Evolutionary conservation across 2,797 vertebrate genomes (phyloP).

Genomic region (Enteromius afrohamiltoni): DNA sequence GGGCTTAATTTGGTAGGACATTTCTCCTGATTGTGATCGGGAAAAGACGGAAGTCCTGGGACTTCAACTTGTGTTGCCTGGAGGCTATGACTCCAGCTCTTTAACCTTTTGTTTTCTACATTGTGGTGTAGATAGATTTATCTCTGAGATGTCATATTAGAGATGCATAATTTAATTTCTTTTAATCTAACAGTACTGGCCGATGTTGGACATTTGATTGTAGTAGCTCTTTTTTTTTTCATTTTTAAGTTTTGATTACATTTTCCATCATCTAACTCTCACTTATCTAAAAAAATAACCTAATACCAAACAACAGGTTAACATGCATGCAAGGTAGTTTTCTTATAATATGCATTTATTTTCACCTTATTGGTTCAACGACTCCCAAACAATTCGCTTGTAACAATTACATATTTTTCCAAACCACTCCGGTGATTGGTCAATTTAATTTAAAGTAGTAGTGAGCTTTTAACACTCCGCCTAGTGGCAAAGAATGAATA

Average conservation of each 20-base stretch:
- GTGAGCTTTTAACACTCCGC: too few species aligned
- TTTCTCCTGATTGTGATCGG: background rate
- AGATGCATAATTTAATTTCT: background rate
- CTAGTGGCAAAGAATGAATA: too few species aligned
- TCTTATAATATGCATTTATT: too few species aligned
- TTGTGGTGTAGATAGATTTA: background rate
- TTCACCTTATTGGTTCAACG: too few species aligned
- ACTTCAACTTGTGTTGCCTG: background rate
- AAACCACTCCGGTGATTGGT: too few species aligned
- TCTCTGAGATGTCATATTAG: background rate
- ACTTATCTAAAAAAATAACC: background rate
- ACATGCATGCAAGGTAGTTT: too few species aligned
- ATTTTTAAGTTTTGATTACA: background rate
- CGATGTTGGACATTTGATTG: background rate
- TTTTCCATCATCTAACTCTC: background rate
- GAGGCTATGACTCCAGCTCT: background rate
- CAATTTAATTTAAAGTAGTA: too few species aligned
- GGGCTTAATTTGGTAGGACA: background rate
- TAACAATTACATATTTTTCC: too few species aligned
- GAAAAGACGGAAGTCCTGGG: background rate
- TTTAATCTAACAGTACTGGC: background rate
- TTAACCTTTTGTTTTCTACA: background rate
- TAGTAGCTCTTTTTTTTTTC: background rate
- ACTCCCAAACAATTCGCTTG: too few species aligned
- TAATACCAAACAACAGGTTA: background rate